These are phyloP conservation scores for Aspidapion aeneum DNA, from an alignment of 2,888 invertebrate species.

Conservation along the genomic window DNA sequence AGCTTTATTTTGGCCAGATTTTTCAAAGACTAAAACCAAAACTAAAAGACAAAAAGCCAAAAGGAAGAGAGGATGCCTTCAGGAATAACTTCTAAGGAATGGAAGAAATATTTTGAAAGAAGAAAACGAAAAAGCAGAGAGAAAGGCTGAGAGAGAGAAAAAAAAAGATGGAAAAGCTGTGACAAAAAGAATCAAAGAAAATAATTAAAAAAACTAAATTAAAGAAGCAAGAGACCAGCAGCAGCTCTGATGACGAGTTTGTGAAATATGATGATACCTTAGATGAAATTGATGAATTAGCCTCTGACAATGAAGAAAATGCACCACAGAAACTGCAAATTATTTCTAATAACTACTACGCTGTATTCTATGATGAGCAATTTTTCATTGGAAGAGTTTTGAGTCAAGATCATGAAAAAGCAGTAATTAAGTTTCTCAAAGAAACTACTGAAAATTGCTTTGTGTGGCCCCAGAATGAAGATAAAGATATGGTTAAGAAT, in stretches of 20 bases:
- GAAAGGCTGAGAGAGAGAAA: conserved; percentile 3
- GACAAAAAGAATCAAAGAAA: conserved; percentile 6
- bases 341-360: not conserved
- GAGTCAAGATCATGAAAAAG: conserved; percentile 1
- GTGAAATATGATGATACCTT: conserved; percentile 3
- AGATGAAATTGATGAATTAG: conserved; percentile 5
- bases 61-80: not conserved
- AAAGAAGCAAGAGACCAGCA: not conserved
- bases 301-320: not conserved
- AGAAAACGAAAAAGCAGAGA: conserved; percentile 6
- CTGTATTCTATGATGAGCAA: not conserved
- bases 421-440: conserved; percentile 7
- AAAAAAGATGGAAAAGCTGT: conserved; percentile 6
- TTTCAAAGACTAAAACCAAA: not conserved
- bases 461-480: conserved; percentile 7
- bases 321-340: not conserved
- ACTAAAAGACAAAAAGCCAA: conserved; percentile 1
- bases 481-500: conserved; percentile 3
- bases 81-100: conserved; percentile 7
- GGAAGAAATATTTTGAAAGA: conserved; percentile 7
- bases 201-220: conserved; percentile 4
- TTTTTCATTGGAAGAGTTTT: not conserved
- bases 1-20: not conserved
- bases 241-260: conserved; percentile 5
- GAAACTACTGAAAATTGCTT: not conserved